These are phyloP conservation scores for Alca torda DNA, from an alignment of 2,797 vertebrate genomes.

Conservation along the genomic window DNA sequence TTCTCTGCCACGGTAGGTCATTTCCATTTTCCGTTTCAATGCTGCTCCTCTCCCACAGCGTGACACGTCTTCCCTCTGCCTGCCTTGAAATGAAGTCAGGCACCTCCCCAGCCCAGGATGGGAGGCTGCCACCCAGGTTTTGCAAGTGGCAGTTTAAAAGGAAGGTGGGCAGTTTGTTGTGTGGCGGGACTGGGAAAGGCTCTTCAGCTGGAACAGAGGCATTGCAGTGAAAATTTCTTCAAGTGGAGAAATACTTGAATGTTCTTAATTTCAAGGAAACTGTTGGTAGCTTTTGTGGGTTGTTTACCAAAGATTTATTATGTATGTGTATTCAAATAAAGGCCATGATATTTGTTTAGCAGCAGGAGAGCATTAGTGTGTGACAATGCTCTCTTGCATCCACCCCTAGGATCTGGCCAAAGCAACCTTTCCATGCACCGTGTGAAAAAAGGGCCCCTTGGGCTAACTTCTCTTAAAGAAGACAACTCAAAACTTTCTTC, in stretches of 20 bases:
- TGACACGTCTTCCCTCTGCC: neutral
- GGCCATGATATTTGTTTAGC: conserved; percentile 29
- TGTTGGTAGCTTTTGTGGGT: neutral
- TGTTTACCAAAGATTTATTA: neutral
- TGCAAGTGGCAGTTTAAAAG: neutral
- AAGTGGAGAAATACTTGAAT: neutral
- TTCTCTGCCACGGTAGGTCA: neutral
- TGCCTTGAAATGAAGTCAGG: neutral
- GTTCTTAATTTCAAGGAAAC: conserved; percentile 8
- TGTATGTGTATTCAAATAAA: conserved; percentile 15
- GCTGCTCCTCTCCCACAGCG: neutral
- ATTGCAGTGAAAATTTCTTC: neutral
- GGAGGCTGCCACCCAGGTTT: neutral
- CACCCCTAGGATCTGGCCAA: neutral
- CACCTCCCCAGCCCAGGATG: neutral
- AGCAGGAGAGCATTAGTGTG: neutral
- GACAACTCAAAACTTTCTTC: neutral
- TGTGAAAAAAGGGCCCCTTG: neutral
- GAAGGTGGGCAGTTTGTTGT: neutral
- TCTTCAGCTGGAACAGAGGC: neutral
- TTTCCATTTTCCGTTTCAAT: neutral
- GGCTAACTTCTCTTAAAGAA: neutral
- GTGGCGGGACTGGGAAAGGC: neutral
- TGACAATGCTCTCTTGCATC: neutral
- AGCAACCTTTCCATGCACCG: neutral